Percentiles rank a stretch among this genome's conserved stretches.
Evolutionary conservation across 2,888 invertebrate genomes (phyloP).

Genomic region (Amblyteles armatorius): DNA sequence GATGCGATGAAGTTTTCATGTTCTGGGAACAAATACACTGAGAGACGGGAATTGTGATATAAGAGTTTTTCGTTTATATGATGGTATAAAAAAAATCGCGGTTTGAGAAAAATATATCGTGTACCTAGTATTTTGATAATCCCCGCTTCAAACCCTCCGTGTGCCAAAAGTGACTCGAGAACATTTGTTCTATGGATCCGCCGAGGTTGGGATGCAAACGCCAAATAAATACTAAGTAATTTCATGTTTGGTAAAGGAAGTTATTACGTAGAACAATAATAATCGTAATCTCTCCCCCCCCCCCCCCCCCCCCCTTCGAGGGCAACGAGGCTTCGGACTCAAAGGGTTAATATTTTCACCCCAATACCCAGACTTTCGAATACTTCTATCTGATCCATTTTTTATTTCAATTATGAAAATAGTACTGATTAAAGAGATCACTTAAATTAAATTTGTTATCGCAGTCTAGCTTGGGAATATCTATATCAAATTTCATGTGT

Average conservation of each 20-base stretch:
- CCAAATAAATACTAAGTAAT: neutral
- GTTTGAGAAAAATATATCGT: neutral
- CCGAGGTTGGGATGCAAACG: neutral
- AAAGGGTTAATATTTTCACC: too few relatives aligned
- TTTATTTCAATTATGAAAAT: neutral
- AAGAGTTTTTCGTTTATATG: too few relatives aligned
- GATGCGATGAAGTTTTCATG: conserved; percentile 74
- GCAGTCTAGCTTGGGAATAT: neutral
- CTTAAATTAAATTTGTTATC: neutral
- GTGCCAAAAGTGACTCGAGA: neutral
- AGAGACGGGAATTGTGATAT: too few relatives aligned
- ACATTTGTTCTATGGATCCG: neutral
- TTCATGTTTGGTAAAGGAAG: neutral
- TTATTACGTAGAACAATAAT: neutral
- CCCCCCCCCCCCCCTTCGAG: too few relatives aligned
- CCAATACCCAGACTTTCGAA: too few relatives aligned
- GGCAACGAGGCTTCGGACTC: too few relatives aligned
- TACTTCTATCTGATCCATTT: too few relatives aligned
- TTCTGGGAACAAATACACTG: conserved; percentile 67
- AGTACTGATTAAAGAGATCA: neutral
- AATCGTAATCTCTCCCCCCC: too few relatives aligned
- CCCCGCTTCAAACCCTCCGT: neutral
- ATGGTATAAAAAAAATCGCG: neutral
- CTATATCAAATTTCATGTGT: neutral
- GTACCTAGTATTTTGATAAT: neutral